Percentiles rank a stretch among this genome's conserved stretches.
Conservation (phyloP, 2,888 invertebrate species). For the Standfussiana lucernea region DNA sequence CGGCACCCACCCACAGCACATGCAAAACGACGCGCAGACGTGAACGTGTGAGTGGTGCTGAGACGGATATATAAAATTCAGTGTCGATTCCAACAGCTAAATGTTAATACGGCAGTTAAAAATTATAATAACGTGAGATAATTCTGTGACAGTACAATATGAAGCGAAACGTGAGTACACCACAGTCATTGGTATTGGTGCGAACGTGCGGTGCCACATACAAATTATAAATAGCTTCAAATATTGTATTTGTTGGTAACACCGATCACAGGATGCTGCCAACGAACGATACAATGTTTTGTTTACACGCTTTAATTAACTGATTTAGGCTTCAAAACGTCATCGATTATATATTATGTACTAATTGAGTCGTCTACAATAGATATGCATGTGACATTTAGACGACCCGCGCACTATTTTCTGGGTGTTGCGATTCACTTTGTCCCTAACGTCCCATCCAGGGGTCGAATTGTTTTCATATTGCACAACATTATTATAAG, state of each 20-base stretch:
- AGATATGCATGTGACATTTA: constrained; percentile 31
- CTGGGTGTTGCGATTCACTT: constrained; percentile 2
- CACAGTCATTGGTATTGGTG: constrained; percentile 61
- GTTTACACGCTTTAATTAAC: constrained; percentile 75
- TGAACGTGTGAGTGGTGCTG: constrained; percentile 81
- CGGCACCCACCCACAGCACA: constrained; percentile 82
- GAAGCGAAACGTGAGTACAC: constrained; percentile 89
- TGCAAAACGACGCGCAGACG: constrained; percentile 81
- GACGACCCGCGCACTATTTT: constrained; percentile 6
- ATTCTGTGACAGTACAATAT: constrained; percentile 78
- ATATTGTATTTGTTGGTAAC: constrained; percentile 75
- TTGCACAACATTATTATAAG: constrained; percentile 64
- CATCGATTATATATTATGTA: constrained; percentile 35
- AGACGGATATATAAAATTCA: constrained; percentile 78
- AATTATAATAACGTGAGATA: constrained; percentile 65
- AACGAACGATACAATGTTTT: constrained; percentile 78
- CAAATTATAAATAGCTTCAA: constrained; percentile 72
- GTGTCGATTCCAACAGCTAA: constrained; percentile 69
- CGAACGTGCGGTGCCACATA: constrained; percentile 55
- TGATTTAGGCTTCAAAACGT: constrained; percentile 55
- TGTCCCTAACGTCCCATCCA: constrained; percentile 34
- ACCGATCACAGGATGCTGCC: constrained; percentile 75
- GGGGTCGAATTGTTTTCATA: constrained; percentile 54
- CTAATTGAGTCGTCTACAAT: constrained; percentile 21
- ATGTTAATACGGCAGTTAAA: constrained; percentile 66